These are phyloP conservation scores for Peromyscus attwateri DNA, from an alignment of 2,797 vertebrate species.

Conservation along the genomic window DNA sequence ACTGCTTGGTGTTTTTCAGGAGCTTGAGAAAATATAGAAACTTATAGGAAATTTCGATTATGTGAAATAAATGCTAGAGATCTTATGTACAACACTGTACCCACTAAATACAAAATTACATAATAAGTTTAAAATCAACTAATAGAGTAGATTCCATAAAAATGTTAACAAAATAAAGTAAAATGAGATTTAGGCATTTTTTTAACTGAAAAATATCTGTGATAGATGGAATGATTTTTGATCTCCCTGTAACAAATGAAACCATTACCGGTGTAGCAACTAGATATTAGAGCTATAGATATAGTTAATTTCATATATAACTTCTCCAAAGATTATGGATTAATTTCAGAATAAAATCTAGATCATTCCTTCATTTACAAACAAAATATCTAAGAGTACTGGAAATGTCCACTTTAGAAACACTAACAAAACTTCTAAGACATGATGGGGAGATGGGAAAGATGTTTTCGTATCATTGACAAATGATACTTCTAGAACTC, in stretches of 20 bases:
- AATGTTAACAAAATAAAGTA: slow-evolving; percentile 35
- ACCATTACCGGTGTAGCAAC: not conserved
- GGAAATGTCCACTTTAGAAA: not conserved
- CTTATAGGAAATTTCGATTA: not conserved
- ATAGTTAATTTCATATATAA: not conserved
- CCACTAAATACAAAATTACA: not conserved
- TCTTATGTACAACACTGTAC: not conserved
- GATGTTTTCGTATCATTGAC: not conserved
- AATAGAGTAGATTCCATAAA: not conserved
- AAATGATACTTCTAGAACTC: not conserved
- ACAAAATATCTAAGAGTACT: not conserved
- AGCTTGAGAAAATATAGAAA: not conserved
- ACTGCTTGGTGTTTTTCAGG: not conserved
- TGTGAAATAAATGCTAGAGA: not conserved
- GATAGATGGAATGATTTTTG: not conserved
- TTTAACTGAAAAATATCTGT: not conserved
- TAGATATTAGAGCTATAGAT: not conserved
- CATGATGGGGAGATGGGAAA: not conserved
- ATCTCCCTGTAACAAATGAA: slow-evolving; percentile 1
- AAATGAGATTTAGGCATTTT: not conserved
- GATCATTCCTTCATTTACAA: not conserved
- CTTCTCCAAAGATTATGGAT: not conserved
- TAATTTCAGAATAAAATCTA: not conserved
- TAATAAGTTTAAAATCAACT: not conserved
- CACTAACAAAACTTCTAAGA: slow-evolving; percentile 1